Base-by-base conservation (phyloP, 1,140 invertebrate genomes). In the Drosophila paulistorum region DNA sequence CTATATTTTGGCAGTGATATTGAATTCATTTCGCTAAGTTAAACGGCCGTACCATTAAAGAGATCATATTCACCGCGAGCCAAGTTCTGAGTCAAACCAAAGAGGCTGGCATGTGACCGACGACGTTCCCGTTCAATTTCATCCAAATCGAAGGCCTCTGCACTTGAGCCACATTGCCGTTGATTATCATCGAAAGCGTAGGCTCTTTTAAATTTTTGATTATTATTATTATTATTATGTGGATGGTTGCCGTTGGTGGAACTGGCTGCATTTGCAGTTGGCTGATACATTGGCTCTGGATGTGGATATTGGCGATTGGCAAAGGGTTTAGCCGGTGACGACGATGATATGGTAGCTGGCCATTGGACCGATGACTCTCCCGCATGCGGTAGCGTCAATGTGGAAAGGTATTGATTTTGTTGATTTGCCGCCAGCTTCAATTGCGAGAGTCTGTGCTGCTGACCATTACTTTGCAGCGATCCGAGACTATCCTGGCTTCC, bases 41-140 rank as follows among this genome's bases (percentile, higher is more conserved):
- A 90, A n/a, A 92, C 91, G n/a, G 91, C 86, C 2, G 91, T 92
- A 17, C 91, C 91, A 65, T 92, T 91, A 58, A 92, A 78, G 41
- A 86, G 39, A 62, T 92, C 91, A 35, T 92, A 92, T 11, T 74
- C 79, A 55, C 91, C 82, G 26, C 70, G 64, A 23, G 20, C 45
- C 45, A 51, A 11, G 3, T 37, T 60, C 35, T 51, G 65, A n/a
- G 61, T 33, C 7, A 74, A 30, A 0, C 76, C 74, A 45, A 91
- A 92, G 48, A 92, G 81, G 45, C 72, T 91, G 11, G 91, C 91
- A 76, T 92, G 91, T 5, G 91, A 92, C n/a, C 89, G 83, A 5
- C 91, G 72, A 0, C 91, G 70, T 41, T 92, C 91, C 20, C 80
- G 69, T 13, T 92, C 91, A 33, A 92, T 90, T 48, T 91, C 80